These are phyloP conservation scores for Oxyura jamaicensis DNA, from an alignment of 2,113 vertebrate genomes.

Conservation along the genomic window DNA sequence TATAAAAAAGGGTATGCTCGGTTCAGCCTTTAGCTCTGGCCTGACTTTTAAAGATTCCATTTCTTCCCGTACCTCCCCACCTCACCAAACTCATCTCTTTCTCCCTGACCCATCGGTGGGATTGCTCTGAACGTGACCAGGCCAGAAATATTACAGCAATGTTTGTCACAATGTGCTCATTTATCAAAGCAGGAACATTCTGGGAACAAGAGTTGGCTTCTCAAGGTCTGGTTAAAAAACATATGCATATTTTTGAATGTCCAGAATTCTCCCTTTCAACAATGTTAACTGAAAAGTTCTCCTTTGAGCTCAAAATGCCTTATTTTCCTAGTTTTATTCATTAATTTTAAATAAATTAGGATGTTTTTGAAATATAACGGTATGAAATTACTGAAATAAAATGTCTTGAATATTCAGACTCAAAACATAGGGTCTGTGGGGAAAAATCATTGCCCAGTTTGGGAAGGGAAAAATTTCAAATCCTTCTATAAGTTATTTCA, in stretches of 20 bases:
- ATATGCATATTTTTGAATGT: background rate
- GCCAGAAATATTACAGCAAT: background rate
- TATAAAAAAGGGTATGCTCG: background rate
- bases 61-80: background rate
- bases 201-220: background rate
- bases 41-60: background rate
- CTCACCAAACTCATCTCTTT: background rate
- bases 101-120: background rate
- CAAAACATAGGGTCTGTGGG: background rate
- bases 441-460: background rate
- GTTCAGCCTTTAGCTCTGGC: background rate
- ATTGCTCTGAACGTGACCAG: background rate
- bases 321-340: background rate
- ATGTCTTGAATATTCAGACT: background rate
- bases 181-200: background rate
- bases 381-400: background rate
- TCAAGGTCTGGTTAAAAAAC: background rate
- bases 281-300: background rate
- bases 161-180: background rate
- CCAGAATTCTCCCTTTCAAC: background rate
- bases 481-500: background rate
- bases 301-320: background rate
- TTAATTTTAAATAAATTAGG: too few relatives aligned
- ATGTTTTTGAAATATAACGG: too few relatives aligned
- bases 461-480: background rate